Percentiles rank a stretch among this genome's conserved stretches.
These are phyloP conservation scores for Melanotaenia maccullochi DNA, from an alignment of 2,797 vertebrate species.

Conservation along the genomic window DNA sequence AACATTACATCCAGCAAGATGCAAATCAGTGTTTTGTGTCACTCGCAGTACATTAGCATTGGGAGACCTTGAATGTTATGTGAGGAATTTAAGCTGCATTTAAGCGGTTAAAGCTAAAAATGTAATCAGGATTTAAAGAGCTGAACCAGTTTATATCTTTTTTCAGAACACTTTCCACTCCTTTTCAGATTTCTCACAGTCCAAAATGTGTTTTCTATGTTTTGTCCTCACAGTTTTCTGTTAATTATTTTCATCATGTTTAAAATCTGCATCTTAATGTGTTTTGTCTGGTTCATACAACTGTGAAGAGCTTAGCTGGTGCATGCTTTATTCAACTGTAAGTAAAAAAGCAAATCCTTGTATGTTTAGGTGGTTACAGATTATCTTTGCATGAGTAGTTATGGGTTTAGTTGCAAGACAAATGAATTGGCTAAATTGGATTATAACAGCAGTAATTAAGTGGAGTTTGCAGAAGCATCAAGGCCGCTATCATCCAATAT, in stretches of 20 bases:
- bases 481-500: conserved; percentile 1
- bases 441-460: conserved; percentile 32
- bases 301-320: background rate
- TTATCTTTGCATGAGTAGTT: conserved; percentile 25
- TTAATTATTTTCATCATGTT: conserved; percentile 8
- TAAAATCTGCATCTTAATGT: background rate
- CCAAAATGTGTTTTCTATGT: background rate
- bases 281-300: background rate
- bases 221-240: conserved; percentile 1
- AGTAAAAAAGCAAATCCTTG: conserved; percentile 11
- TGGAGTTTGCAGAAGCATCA: conserved; percentile 14
- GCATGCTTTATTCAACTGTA: conserved; percentile 2
- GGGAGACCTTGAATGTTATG: conserved; percentile 1
- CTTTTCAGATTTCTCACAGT: conserved; percentile 7
- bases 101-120: conserved; percentile 21
- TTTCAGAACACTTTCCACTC: conserved; percentile 1
- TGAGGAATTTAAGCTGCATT: conserved; percentile 6
- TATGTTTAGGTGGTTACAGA: conserved; percentile 43
- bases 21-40: conserved; percentile 29
- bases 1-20: conserved; percentile 25
- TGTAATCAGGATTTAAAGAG: conserved; percentile 19
- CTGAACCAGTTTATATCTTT: conserved; percentile 17
- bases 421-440: conserved; percentile 38
- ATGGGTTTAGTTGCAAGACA: conserved; percentile 17
- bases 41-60: conserved; percentile 1